These are phyloP conservation scores for Acanthurus leucopareius DNA, from an alignment of 2,797 vertebrate species.

Conservation along the genomic window DNA sequence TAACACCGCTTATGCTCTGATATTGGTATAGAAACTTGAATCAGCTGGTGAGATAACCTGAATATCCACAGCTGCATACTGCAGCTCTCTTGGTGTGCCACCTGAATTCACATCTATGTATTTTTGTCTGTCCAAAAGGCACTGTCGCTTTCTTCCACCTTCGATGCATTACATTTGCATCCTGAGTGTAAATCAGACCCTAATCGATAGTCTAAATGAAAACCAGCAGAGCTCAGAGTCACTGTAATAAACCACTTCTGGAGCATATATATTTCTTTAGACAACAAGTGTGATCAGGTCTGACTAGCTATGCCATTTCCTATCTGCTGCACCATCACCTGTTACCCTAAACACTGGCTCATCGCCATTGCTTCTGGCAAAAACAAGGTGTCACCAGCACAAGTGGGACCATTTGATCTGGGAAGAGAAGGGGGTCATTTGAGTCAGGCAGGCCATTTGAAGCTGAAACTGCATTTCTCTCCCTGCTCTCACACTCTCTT, in stretches of 20 bases:
- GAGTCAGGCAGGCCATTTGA: conserved; percentile 57
- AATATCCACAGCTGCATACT: conserved; percentile 20
- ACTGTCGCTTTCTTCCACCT: conserved; percentile 11
- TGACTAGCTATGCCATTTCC: conserved; percentile 14
- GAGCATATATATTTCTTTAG: background rate
- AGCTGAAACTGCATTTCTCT: conserved; percentile 47
- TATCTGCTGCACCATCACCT: conserved; percentile 39
- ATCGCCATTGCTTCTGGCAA: conserved; percentile 45
- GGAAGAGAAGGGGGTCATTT: conserved; percentile 51
- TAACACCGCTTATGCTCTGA: background rate
- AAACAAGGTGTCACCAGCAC: conserved; percentile 46
- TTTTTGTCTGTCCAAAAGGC: conserved; percentile 22
- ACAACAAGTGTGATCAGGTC: conserved; percentile 27
- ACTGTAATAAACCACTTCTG: background rate
- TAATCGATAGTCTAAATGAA: conserved; percentile 46
- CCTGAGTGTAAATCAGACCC: conserved; percentile 31
- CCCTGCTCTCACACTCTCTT: conserved; percentile 43
- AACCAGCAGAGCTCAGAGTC: conserved; percentile 24
- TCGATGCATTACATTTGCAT: conserved; percentile 30
- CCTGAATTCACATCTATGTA: conserved; percentile 7
- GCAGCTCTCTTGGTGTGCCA: conserved; percentile 15
- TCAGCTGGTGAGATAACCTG: conserved; percentile 37
- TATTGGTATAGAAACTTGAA: conserved; percentile 10
- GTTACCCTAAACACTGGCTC: conserved; percentile 33
- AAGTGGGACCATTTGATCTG: conserved; percentile 54